phyloP scores from a whole-genome alignment of 2,113 vertebrate genomes.

The Trinectes maculatus region DNA sequence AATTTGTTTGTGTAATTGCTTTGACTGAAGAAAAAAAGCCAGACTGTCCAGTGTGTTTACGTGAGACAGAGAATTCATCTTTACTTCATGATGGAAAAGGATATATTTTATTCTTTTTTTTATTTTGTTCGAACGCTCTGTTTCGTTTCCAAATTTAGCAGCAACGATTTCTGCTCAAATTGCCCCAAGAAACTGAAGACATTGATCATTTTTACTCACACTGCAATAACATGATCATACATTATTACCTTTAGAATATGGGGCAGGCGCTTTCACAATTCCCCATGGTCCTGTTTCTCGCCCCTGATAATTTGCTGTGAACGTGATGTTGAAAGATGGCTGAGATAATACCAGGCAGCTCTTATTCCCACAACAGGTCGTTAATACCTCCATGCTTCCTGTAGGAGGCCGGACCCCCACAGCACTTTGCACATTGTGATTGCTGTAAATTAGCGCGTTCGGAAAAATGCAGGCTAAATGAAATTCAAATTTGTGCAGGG shows the following conservation, averaged over 20 bases:
- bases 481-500: neutral
- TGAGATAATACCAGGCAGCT: neutral
- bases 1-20: conserved; percentile 66
- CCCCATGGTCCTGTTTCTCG: accelerated
- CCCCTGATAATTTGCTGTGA: neutral
- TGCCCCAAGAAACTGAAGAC: neutral
- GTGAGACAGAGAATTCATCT: conserved; percentile 1
- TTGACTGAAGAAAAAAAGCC: conserved; percentile 47
- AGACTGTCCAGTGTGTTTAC: conserved; percentile 28
- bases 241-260: neutral
- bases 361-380: conserved; percentile 8
- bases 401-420: conserved; percentile 5
- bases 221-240: neutral
- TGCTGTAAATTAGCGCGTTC: conserved; percentile 24
- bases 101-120: too few relatives aligned
- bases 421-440: conserved; percentile 24
- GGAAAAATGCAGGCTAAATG: conserved; percentile 2
- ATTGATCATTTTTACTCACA: neutral
- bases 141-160: neutral
- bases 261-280: neutral
- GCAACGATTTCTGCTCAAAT: neutral
- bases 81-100: neutral
- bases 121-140: neutral
- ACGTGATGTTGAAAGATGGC: neutral
- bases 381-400: neutral